These are phyloP conservation scores for Synanthedon formicaeformis DNA, from an alignment of 2,888 invertebrate species.

Conservation along the genomic window DNA sequence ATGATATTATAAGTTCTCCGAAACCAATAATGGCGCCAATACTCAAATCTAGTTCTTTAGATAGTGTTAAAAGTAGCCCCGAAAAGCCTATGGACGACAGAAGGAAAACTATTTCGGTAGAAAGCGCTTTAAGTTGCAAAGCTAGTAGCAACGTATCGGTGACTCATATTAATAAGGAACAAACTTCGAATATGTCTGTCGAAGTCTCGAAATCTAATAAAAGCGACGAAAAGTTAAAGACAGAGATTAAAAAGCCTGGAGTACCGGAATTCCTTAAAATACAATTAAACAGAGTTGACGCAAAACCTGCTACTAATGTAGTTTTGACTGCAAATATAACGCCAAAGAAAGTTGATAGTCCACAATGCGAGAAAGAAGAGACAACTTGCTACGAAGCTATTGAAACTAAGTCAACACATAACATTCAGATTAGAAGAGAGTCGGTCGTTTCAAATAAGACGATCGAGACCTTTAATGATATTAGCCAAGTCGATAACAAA, in stretches of 20 bases:
- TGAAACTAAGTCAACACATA: conserved; percentile 26
- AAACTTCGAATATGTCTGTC: conserved; percentile 23
- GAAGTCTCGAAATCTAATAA: conserved; percentile 41
- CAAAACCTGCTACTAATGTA: conserved; percentile 72
- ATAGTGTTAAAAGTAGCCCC: conserved; percentile 71
- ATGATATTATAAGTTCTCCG: conserved; percentile 66
- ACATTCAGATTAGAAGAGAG: conserved; percentile 16
- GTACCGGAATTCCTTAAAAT: conserved; percentile 79
- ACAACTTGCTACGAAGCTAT: conserved; percentile 29
- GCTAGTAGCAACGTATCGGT: conserved; percentile 67
- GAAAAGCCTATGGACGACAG: conserved; percentile 57
- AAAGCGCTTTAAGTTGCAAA: conserved; percentile 48
- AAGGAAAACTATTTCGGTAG: conserved; percentile 63
- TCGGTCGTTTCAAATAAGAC: conserved; percentile 25
- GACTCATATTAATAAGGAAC: conserved; percentile 69
- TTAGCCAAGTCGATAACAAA: conserved; percentile 25
- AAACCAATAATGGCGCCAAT: conserved; percentile 62
- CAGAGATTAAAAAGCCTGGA: conserved; percentile 30
- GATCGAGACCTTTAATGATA: conserved; percentile 15
- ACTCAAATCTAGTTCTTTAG: conserved; percentile 68
- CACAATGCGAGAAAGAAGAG: conserved; percentile 40
- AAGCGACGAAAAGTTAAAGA: conserved; percentile 47
- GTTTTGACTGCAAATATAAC: conserved; percentile 74
- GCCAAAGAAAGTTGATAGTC: conserved; percentile 58
- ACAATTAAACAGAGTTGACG: conserved; percentile 78